Percentiles rank a stretch among this genome's conserved stretches.
Conservation (phyloP, 2,797 vertebrate genomes). For the Lacerta agilis region DNA sequence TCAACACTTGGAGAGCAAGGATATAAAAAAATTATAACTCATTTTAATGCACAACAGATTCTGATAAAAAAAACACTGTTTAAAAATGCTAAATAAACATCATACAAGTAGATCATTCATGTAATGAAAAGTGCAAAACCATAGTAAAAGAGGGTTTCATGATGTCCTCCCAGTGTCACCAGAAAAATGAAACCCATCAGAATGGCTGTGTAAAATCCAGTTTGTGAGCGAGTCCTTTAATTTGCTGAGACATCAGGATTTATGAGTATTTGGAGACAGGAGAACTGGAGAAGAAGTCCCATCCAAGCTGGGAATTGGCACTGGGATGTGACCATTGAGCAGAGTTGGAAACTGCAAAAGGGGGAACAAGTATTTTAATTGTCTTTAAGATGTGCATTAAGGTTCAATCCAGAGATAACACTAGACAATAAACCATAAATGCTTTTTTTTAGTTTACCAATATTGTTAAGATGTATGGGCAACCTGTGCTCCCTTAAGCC, state of each 20-base stretch:
- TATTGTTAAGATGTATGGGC: too few species aligned
- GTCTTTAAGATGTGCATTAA: neutral
- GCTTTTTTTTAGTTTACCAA: too few species aligned
- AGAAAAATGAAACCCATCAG: slow-evolving; percentile 73
- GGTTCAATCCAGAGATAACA: neutral
- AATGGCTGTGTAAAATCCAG: slow-evolving; percentile 72
- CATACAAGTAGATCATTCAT: slow-evolving; percentile 78
- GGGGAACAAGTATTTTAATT: slow-evolving; percentile 54
- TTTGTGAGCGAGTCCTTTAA: slow-evolving; percentile 70
- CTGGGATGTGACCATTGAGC: slow-evolving; percentile 89
- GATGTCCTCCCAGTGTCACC: slow-evolving; percentile 79
- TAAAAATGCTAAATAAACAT: slow-evolving; percentile 79
- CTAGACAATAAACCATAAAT: too few species aligned
- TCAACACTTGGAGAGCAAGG: slow-evolving; percentile 80
- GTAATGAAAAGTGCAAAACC: slow-evolving; percentile 85
- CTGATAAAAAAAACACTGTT: slow-evolving; percentile 80
- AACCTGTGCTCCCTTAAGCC: too few species aligned
- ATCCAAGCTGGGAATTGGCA: slow-evolving; percentile 88
- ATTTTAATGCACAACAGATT: slow-evolving; percentile 83
- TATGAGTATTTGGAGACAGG: slow-evolving; percentile 87
- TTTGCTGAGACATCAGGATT: slow-evolving; percentile 84
- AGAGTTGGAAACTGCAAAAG: slow-evolving; percentile 90
- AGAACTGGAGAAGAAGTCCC: slow-evolving; percentile 86
- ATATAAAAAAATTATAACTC: slow-evolving; percentile 81
- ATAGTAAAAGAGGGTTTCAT: slow-evolving; percentile 77